These are phyloP conservation scores for Oriolus oriolus DNA, from an alignment of 2,113 vertebrate genomes.

Conservation along the genomic window DNA sequence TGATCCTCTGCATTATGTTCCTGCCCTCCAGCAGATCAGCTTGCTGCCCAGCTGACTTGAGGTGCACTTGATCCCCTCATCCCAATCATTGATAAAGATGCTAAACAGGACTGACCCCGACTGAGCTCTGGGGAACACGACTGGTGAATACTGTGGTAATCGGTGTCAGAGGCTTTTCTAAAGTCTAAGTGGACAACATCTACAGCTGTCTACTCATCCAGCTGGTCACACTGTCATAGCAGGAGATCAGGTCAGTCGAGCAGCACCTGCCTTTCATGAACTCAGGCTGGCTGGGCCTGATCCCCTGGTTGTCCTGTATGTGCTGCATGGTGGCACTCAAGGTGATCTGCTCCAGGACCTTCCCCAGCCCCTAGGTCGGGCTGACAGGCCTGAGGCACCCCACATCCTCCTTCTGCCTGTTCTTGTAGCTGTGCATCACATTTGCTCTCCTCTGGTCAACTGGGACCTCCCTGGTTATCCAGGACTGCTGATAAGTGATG, in stretches of 20 bases:
- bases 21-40: background rate
- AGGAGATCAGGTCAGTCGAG: background rate
- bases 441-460: background rate
- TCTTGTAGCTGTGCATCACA: background rate
- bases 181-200: rapidly evolving
- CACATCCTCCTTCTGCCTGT: background rate
- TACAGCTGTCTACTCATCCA: background rate
- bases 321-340: background rate
- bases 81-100: rapidly evolving
- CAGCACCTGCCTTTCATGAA: background rate
- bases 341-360: background rate
- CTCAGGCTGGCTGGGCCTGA: background rate
- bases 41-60: background rate
- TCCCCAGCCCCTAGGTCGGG: background rate
- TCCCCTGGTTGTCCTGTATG: background rate
- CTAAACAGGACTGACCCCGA: background rate
- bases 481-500: background rate
- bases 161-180: background rate
- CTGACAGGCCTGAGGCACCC: background rate
- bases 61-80: background rate
- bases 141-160: background rate
- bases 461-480: too few species aligned
- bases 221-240: background rate
- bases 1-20: background rate
- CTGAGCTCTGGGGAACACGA: background rate